Percentiles rank a stretch among this genome's conserved stretches.
Conservation (phyloP, 2,888 invertebrate species). For the Xiphydria camelus region DNA sequence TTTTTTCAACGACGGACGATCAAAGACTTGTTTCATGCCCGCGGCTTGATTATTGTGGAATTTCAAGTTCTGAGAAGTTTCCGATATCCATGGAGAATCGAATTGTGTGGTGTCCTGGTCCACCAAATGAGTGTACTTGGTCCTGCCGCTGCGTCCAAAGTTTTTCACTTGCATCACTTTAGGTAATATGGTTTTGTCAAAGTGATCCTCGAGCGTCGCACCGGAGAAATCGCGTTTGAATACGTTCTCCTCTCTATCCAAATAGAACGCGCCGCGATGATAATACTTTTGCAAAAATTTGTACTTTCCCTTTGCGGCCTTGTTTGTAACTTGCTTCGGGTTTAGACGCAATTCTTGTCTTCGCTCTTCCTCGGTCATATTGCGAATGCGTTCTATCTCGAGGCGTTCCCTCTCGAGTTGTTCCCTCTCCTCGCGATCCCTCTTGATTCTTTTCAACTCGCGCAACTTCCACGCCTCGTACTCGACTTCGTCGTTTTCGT, state of each 20-base stretch:
- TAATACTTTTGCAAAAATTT: constrained; percentile 99
- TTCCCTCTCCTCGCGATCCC: constrained; percentile 94
- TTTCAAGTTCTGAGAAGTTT: constrained; percentile 85
- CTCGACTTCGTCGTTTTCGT: constrained; percentile 94
- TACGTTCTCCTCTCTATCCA: constrained; percentile 91
- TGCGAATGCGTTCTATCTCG: constrained; percentile 87
- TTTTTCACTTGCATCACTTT: constrained; percentile 99
- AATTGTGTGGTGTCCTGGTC: constrained; percentile 99
- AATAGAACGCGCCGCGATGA: constrained; percentile 97
- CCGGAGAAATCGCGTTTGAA: constrained; percentile 93
- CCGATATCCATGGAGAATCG: constrained; percentile 96
- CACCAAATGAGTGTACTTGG: constrained; percentile 98
- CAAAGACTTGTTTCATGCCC: constrained; percentile 91
- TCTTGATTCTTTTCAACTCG: constrained; percentile 93
- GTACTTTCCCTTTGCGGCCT: constrained; percentile 95
- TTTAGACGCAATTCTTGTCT: constrained; percentile 85
- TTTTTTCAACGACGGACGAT: constrained; percentile 77
- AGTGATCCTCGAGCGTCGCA: constrained; percentile 97
- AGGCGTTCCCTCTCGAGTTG: constrained; percentile 84
- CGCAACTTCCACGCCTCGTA: constrained; percentile 98
- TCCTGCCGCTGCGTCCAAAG: constrained; percentile 97
- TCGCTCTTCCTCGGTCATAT: constrained; percentile 96
- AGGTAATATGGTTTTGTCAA: constrained; percentile 97
- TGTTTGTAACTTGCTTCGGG: constrained; percentile 92
- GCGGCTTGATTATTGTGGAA: constrained; percentile 87